These are phyloP conservation scores for Psilopsiagon aurifrons DNA, from an alignment of 2,113 vertebrate genomes.

Conservation along the genomic window DNA sequence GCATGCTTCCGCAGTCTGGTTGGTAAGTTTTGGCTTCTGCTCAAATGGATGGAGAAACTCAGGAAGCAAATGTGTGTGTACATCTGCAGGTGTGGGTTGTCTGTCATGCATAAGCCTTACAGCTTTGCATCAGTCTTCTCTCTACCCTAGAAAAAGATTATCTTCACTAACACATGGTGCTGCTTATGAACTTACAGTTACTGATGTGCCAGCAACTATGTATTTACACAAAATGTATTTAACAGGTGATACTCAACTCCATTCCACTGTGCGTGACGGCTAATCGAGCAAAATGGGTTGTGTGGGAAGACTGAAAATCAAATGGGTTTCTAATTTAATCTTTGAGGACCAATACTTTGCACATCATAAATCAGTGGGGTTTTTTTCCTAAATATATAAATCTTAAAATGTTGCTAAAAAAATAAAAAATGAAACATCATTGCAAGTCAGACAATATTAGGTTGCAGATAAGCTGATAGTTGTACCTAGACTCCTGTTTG, in stretches of 20 bases:
- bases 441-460: neutral
- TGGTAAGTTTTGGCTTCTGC: neutral
- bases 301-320: neutral
- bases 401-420: neutral
- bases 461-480: neutral
- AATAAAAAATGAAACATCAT: neutral
- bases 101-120: accelerated
- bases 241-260: too few species aligned
- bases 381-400: neutral
- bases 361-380: neutral
- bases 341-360: neutral
- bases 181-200: neutral
- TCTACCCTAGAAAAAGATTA: neutral
- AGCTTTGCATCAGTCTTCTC: neutral
- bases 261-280: neutral
- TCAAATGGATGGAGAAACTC: neutral
- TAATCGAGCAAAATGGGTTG: neutral
- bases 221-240: neutral
- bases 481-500: neutral
- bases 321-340: neutral
- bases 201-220: neutral
- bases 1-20: neutral
- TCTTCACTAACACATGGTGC: neutral
- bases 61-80: accelerated
- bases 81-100: neutral